Evolutionary conservation across 2,113 vertebrate species (phyloP), one percentile per base, ranked within the genome.

Genomic region (Papio anubis): DNA sequence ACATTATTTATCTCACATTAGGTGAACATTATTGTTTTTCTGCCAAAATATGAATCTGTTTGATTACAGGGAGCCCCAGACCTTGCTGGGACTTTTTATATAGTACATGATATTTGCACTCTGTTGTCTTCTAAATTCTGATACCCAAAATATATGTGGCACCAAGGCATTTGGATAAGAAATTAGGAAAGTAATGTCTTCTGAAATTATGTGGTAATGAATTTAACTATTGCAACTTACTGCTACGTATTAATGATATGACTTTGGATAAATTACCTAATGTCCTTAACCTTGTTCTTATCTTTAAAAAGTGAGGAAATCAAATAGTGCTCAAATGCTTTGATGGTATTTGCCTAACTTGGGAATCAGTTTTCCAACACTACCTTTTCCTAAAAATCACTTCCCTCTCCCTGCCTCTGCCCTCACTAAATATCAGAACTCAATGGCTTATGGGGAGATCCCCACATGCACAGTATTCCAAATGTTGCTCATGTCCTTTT

Each of bases 11-110:
- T 80, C 13, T 38, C 38, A 64, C 16, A 10, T 55, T 64, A 88
- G 75, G 88, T 92, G 96, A 81, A 59, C 93, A 95, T 84, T 97
- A 93, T 84, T 88, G 59, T 59, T 84, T 87, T 50, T 88, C 75
- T 76, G 64, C 93, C 96, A 96, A 96, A 68, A 92, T 92, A 78
- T 64, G 64, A 97, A 81, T 94, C 84, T 72, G 18, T 97, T 88
- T 95, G 79, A 96, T 96, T 66, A 59, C 16, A 66, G 50, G 43
- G 70, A 78, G 27, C 72, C 80, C 81, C 61, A 88, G 82, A 43
- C 64, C 80, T 96, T 91, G 35, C 38, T 96, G 52, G 9, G 43
- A 70, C 52, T 97, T 43, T 97, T 97, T 80, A 83, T 59, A 72
- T 45, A 91, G 76, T 81, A 64, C 45, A 21, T 91, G 85, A 93